Conservation (phyloP, 2,888 invertebrate genomes). For the Chloromyia formosa region DNA sequence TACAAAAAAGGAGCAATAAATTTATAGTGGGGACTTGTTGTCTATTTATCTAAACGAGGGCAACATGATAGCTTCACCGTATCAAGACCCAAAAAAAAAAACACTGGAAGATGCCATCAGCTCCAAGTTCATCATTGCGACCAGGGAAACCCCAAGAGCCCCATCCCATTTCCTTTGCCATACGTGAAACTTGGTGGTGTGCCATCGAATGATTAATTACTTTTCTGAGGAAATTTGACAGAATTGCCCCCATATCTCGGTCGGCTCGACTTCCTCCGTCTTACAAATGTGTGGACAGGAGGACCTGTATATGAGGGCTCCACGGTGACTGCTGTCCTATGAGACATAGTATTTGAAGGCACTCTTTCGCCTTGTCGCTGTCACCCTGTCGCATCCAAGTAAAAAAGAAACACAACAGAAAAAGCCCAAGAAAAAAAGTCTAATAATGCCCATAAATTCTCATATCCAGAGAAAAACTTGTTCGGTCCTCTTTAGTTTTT, state of each 20-base stretch:
- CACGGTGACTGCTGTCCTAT: conserved; percentile 12
- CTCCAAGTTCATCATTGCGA: conserved; percentile 3
- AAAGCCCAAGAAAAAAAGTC: not conserved
- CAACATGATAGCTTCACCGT: not conserved
- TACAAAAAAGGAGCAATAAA: conserved; percentile 7
- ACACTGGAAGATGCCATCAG: too few species aligned
- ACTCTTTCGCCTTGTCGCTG: not conserved
- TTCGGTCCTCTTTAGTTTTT: not conserved
- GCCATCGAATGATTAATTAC: conserved; percentile 40
- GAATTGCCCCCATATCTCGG: conserved; percentile 16
- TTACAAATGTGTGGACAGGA: not conserved
- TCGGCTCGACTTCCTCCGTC: not conserved
- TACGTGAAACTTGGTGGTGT: not conserved
- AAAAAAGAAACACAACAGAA: not conserved
- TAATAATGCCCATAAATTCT: conserved; percentile 35
- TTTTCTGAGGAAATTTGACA: conserved; percentile 40
- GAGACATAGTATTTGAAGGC: not conserved
- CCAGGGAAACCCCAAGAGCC: conserved; percentile 17
- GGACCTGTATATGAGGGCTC: conserved; percentile 5
- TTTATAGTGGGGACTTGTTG: conserved; percentile 13
- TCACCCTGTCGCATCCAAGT: not conserved
- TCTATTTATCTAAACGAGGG: conserved; percentile 22
- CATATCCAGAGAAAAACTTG: conserved; percentile 31
- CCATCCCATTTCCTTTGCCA: not conserved
- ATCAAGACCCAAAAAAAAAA: not conserved